Base-by-base conservation (phyloP, 2,113 vertebrate species). In the Diglossa brunneiventris region DNA sequence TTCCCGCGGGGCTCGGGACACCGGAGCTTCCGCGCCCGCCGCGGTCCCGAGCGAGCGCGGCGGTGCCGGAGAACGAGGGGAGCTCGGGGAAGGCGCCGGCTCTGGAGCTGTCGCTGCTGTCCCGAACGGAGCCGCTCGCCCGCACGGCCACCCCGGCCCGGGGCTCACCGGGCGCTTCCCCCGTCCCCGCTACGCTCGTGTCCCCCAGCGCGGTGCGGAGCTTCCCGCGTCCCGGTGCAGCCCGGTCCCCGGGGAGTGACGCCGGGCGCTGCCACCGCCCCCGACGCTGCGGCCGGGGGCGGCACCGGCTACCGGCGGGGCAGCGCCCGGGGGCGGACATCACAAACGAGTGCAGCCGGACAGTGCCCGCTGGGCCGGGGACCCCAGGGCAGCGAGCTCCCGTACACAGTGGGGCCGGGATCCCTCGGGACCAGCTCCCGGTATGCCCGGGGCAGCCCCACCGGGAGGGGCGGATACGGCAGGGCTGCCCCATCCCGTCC, bases 381-480 rank as follows among this genome's bases (percentile, higher is more conserved):
- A 21, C 39, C 14, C 7, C 26, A 12, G 11, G 33, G 13, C n/a
- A 15, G 5, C 5, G 11, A 12, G 24, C 3, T 33, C 7, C 31
- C 8, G 24, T 30, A 13, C 30, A 39, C 53, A 26, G 16, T 13
- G 16, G 17, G 15, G 17, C 35, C 3, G 30, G 35, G 30, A 8
- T 35, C 50, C 18, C 35, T 14, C 8, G 22, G 56, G n/a, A n/a
- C 13, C 12, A 3, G 35, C 42, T 56, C 41, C 3, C 3, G 4
- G 10, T 4, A 21, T 11, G 41, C n/a, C 59, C 41, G n/a, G 49
- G 23, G 31, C 76, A 64, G 61, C 47, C 47, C 37, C 75, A 7
- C 6, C 24, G 47, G 19, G 47, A 42, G 24, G 4, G 47, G 5
- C 1, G 18, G 10, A 4, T 30, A 27, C 35, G 1, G 7, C 1